phyloP scores from a whole-genome alignment of 2,113 vertebrate genomes.

The Capra hircus region DNA sequence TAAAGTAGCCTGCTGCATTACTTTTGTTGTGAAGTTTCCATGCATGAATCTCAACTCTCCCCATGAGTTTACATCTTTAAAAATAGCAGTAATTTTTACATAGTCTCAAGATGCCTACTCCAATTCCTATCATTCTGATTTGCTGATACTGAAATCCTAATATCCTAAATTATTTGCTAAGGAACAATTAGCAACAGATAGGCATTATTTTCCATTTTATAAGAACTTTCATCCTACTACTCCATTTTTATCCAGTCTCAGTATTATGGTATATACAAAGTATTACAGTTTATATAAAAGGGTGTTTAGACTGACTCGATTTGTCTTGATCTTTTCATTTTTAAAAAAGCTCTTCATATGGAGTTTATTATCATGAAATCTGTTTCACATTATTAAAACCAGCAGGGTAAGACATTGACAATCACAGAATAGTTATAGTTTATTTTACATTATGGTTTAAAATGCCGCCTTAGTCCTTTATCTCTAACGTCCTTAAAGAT shows the following conservation, averaged over 20 bases:
- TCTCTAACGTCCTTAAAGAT: background rate
- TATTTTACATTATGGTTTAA: slow-evolving; percentile 31
- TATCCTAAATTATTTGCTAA: background rate
- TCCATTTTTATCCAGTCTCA: background rate
- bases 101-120: background rate
- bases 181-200: background rate
- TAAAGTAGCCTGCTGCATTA: background rate
- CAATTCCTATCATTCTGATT: background rate
- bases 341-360: slow-evolving; percentile 28
- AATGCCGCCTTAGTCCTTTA: slow-evolving; percentile 5
- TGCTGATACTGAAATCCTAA: background rate
- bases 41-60: background rate
- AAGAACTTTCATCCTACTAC: background rate
- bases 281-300: background rate
- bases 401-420: background rate
- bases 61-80: background rate
- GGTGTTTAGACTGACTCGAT: background rate
- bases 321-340: background rate
- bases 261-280: background rate
- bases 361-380: slow-evolving; percentile 18
- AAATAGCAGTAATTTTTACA: background rate
- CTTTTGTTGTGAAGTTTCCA: background rate
- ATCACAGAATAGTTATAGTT: background rate
- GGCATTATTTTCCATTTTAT: background rate
- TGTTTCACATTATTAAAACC: slow-evolving; percentile 54